Evolutionary conservation across 2,797 vertebrate species (phyloP).

Genomic region (Rhyacichthys aspro): DNA sequence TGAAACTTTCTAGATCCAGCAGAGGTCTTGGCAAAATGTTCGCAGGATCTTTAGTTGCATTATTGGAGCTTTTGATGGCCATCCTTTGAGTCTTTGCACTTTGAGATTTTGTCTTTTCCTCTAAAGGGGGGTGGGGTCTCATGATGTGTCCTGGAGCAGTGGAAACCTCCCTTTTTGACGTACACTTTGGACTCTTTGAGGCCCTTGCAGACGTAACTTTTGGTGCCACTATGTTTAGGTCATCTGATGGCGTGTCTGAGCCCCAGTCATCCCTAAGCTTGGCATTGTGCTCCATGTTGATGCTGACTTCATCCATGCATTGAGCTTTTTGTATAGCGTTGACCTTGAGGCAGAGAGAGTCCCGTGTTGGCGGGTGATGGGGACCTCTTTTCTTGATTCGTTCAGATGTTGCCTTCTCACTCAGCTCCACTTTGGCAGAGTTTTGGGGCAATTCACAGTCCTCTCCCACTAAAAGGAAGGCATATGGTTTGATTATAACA

Average conservation of each 20-base stretch:
- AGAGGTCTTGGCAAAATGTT: constrained; percentile 17
- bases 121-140: neutral
- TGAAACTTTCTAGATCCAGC: neutral
- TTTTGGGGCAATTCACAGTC: neutral
- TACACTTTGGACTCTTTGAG: constrained; percentile 59
- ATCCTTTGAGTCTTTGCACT: neutral
- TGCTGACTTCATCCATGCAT: constrained; percentile 35
- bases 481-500: neutral
- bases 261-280: constrained; percentile 67
- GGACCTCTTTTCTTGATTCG: constrained; percentile 55
- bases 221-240: neutral
- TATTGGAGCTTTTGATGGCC: constrained; percentile 27
- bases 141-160: constrained; percentile 22
- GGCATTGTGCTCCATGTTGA: constrained; percentile 58
- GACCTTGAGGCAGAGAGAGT: constrained; percentile 76
- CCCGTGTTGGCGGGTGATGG: constrained; percentile 44
- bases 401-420: constrained; percentile 51
- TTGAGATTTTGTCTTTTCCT: neutral
- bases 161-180: constrained; percentile 60
- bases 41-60: constrained; percentile 29
- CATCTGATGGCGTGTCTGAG: constrained; percentile 7
- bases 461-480: constrained; percentile 24
- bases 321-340: constrained; percentile 63
- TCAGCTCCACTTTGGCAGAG: constrained; percentile 28
- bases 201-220: neutral